phyloP scores from a whole-genome alignment of 2,797 vertebrate species.

The Myotis pilosus region DNA sequence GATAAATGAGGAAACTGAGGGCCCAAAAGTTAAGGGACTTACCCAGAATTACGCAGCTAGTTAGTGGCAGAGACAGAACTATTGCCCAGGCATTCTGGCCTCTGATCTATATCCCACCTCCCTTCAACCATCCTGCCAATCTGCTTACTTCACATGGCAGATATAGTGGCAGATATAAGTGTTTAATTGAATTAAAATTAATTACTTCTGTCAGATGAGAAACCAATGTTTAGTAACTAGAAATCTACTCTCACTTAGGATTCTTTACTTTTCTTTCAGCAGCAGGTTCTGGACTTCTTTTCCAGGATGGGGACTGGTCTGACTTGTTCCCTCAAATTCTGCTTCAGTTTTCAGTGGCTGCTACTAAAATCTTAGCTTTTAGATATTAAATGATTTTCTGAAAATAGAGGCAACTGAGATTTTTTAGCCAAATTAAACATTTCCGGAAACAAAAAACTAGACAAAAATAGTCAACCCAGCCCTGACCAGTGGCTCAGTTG shows the following conservation, averaged over 20 bases:
- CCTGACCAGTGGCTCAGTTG: no score
- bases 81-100: not conserved
- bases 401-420: slow-evolving; percentile 1
- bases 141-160: not conserved
- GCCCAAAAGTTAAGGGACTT: slow-evolving; percentile 4
- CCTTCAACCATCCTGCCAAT: not conserved
- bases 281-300: not conserved
- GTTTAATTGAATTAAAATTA: not conserved
- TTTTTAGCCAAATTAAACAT: slow-evolving; percentile 36
- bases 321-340: not conserved
- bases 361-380: slow-evolving; percentile 44
- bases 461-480: not conserved
- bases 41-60: not conserved
- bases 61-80: slow-evolving; percentile 7
- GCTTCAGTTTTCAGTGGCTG: not conserved
- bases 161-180: not conserved
- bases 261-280: slow-evolving; percentile 5
- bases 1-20: slow-evolving; percentile 16
- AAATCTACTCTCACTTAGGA: not conserved
- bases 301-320: not conserved
- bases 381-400: slow-evolving; percentile 15
- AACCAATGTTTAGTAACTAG: not conserved
- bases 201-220: not conserved
- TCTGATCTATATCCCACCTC: not conserved
- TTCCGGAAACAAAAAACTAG: not conserved